Conservation (phyloP, 1,140 invertebrate species). For the Andricus grossulariae region DNA sequence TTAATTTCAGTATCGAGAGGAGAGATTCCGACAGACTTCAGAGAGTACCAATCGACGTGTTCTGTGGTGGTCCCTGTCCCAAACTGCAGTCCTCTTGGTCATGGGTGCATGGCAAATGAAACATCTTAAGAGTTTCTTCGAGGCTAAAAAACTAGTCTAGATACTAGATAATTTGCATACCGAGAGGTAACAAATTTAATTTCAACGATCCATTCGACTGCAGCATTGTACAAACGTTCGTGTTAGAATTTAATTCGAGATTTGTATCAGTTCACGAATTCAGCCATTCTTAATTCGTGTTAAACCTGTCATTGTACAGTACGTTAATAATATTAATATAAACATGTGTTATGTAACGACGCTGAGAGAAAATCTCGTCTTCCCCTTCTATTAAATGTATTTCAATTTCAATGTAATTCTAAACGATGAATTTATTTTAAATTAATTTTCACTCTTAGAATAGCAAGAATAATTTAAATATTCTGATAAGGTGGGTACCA, state of each 20-base stretch:
- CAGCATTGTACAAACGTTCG: too few relatives aligned
- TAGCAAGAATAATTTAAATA: neutral
- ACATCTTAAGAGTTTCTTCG: conserved; percentile 99
- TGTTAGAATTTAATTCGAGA: neutral
- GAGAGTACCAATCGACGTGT: conserved; percentile 98
- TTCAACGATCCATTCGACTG: too few relatives aligned
- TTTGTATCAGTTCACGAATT: neutral
- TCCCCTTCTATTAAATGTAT: conserved; percentile 21
- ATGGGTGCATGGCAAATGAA: conserved; percentile 99
- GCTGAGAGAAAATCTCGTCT: neutral
- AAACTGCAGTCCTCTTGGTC: conserved; percentile 90
- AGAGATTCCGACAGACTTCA: conserved; percentile 96
- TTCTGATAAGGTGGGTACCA: too few relatives aligned
- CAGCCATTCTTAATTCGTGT: neutral
- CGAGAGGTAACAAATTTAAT: neutral
- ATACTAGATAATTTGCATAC: neutral
- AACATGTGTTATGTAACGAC: neutral
- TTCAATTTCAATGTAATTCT: neutral
- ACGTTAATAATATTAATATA: neutral
- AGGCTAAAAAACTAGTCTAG: conserved; percentile 99
- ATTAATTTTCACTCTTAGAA: neutral
- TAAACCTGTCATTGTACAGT: neutral
- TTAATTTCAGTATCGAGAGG: conserved; percentile 93
- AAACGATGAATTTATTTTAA: neutral
- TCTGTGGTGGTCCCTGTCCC: conserved; percentile 97